Base-by-base conservation (phyloP, 92 coral and sea anemone species). In the Epizoanthus rinbou region DNA sequence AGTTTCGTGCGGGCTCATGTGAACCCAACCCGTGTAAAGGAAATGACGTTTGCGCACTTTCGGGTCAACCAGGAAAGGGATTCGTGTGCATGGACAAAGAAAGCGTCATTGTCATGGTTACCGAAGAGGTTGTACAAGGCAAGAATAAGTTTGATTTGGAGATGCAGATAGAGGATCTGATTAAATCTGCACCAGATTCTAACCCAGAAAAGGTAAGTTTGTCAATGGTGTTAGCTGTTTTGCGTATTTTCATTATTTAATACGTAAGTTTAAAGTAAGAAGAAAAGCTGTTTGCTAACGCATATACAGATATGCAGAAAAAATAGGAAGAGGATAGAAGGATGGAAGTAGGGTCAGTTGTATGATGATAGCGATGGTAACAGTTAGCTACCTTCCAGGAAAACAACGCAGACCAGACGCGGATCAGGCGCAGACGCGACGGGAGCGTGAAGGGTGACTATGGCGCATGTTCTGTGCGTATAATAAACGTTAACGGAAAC, bases 31-130 rank as follows among this genome's bases (percentile, higher is more conserved):
- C 82, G 18, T 78, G 82, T 21, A 45, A 7, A 3, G 70, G 70
- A 1, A 28, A 10, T 5, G 37, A 78, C 3, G 17, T 78, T 1
- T 78, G 82, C 21, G 69, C 69, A 37, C 70, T 69, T 1, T 60
- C 82, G 21, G 82, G 59, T n/a, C 65, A 11, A 39, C 31, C 23
- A 10, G 35, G 9, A 37, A 78, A 19, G 16, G 57, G 82, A 7
- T 78, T 57, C 19, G 69, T 59, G 57, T 78, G 82, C 13, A 0
- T 62, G 17, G 59, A 39, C 33, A 41, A 78, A 78, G 82, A 78
- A 11, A 69, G 59, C 28, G 57, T 78, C 18, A 78, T 78, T 60
- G 43, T 41, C 4, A 78, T 78, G 22, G 58, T 21, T 56, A 60
- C 15, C 13, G 22, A 39, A 22, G 70, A 22, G 4, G 47, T 41